A percentile compares a stretch with the other conserved stretches of the same genome.
phyloP scores from a whole-genome alignment of 2,797 vertebrate genomes.

The Delichon dasypus region DNA sequence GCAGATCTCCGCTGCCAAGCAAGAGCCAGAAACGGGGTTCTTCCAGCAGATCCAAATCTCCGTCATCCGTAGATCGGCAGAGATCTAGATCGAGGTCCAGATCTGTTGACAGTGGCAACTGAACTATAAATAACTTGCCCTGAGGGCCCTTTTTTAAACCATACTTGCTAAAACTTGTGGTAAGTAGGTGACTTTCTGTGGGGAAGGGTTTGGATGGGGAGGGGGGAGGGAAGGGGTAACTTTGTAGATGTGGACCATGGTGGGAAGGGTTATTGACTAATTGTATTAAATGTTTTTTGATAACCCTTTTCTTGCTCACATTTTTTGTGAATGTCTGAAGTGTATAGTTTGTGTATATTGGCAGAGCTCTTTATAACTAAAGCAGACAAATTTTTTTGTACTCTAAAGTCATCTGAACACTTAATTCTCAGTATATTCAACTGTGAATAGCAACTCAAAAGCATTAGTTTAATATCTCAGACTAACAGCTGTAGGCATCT shows the following conservation, averaged over 20 bases:
- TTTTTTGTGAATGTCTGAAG: constrained; percentile 80
- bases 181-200: constrained; percentile 71
- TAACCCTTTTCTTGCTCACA: constrained; percentile 79
- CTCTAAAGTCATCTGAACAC: constrained; percentile 56
- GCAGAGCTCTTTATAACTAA: constrained; percentile 81
- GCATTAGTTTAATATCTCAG: constrained; percentile 48
- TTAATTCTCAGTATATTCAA: constrained; percentile 61
- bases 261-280: constrained; percentile 75
- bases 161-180: constrained; percentile 74
- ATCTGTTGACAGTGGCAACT: constrained; percentile 91
- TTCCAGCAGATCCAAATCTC: constrained; percentile 85
- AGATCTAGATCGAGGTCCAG: constrained; percentile 83
- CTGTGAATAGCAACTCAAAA: constrained; percentile 60
- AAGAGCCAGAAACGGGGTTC: constrained; percentile 82
- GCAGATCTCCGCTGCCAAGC: constrained; percentile 80
- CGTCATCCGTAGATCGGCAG: constrained; percentile 78
- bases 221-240: constrained; percentile 50
- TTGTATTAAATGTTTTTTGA: constrained; percentile 83
- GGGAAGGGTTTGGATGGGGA: constrained; percentile 60
- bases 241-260: constrained; percentile 82
- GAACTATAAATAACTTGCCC: constrained; percentile 76
- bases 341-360: constrained; percentile 82
- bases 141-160: constrained; percentile 69
- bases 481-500: constrained; percentile 64
- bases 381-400: constrained; percentile 74